Evolutionary conservation across 2,113 vertebrate species (phyloP), one percentile per base, ranked within the genome.

Genomic region (Rhinopomastus cyanomelas): DNA sequence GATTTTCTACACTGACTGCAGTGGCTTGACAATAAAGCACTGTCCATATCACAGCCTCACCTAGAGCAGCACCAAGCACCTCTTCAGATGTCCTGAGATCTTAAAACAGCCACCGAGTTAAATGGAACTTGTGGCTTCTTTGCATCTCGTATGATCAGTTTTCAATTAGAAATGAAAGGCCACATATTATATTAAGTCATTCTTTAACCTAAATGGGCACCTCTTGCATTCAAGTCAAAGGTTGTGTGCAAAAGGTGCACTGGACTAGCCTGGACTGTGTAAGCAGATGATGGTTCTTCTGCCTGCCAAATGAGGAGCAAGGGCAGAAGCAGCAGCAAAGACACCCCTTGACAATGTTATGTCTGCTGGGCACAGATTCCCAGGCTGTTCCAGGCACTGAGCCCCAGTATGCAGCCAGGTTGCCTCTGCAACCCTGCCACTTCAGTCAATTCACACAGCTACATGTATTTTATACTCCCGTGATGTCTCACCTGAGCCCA

Each of bases 401-500:
- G 85, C 68, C 68, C 60, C 85, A 91, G 87, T 89, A 80, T 1
- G 8, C 82, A 44, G 84, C 89, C 61, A 46, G 83, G 87, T 71
- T 89, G 64, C 65, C 87, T 91, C 69, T 53, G 66, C 68, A 88
- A n/a, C 86, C 90, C 92, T 56, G 22, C 85, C 87, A 78, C 91
- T 92, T 89, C 82, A 82, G 80, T 85, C 92, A n/a, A 92, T 37
- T 92, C 85, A 94, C 91, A 81, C 49, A 55, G 49, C 84, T 90
- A 30, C 49, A 21, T 73, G 82, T 92, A 71, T 91, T 96, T 95
- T 84, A 94, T 93, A 89, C 30, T 15, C 88, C 88, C 77, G 55
- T 36, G 76, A 81, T 88, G 56, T 89, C 85, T 96, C 89, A 91
- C 90, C 94, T 94, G 66, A 93, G 79, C 71, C 82, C 81, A 74